Conservation (phyloP, 2,888 invertebrate genomes). For the Nycteola revayana region DNA sequence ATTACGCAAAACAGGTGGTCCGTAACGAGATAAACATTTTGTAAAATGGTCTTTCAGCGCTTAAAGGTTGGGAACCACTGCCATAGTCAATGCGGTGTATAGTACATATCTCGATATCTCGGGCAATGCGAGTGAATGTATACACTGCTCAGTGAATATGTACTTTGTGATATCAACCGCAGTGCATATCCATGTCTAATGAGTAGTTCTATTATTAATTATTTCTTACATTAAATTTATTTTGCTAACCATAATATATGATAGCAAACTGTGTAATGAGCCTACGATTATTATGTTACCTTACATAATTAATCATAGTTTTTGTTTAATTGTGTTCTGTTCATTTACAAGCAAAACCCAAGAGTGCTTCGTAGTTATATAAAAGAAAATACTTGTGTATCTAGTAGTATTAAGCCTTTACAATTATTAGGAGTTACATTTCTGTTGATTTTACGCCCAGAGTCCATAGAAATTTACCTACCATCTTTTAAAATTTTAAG, state of each 20-base stretch:
- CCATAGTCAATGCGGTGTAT: conserved; percentile 2
- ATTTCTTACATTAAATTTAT: conserved; percentile 2
- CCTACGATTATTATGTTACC: conserved; percentile 2
- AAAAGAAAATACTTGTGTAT: conserved; percentile 2
- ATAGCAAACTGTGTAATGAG: conserved; percentile 2
- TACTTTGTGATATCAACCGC: conserved; percentile 2
- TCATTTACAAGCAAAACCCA: conserved; percentile 2
- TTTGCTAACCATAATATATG: conserved; percentile 2
- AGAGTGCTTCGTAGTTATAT: conserved; percentile 2
- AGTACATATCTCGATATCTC: conserved; percentile 2
- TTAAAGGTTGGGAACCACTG: too few relatives aligned
- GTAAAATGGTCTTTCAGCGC: too few relatives aligned
- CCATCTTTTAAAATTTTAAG: conserved; percentile 2
- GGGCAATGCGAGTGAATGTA: conserved; percentile 2
- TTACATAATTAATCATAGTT: conserved; percentile 2
- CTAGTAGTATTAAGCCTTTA: conserved; percentile 2
- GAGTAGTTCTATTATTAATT: conserved; percentile 2
- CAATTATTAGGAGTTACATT: conserved; percentile 2
- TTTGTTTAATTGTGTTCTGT: conserved; percentile 2
- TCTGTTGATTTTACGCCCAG: conserved; percentile 2
- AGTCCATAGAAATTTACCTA: conserved; percentile 2
- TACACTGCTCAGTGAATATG: conserved; percentile 2
- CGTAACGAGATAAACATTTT: too few relatives aligned
- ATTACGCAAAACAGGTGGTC: too few relatives aligned
- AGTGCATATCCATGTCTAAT: conserved; percentile 2